phyloP scores from a whole-genome alignment of 2,113 vertebrate species.

The Mus pahari region DNA sequence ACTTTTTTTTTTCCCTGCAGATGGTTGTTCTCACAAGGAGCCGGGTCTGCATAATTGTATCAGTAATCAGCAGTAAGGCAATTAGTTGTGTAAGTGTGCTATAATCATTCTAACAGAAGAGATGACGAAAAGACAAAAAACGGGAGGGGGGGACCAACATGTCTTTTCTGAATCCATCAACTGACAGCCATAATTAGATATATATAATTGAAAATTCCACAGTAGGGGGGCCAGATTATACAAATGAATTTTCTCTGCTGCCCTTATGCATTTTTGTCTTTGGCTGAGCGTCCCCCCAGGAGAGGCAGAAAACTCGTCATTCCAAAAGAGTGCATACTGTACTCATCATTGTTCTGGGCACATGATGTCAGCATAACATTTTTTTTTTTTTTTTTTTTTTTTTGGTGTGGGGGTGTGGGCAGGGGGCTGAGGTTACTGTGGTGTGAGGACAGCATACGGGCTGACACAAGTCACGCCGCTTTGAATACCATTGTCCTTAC shows the following conservation, averaged over 20 bases:
- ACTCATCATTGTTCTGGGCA: slow-evolving; percentile 86
- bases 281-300: slow-evolving; percentile 83
- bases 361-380: slow-evolving; percentile 89
- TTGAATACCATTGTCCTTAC: not conserved
- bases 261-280: slow-evolving; percentile 89
- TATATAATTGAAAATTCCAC: slow-evolving; percentile 96
- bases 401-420: not conserved
- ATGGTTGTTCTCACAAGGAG: slow-evolving; percentile 97
- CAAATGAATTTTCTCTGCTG: slow-evolving; percentile 92
- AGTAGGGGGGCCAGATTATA: slow-evolving; percentile 90
- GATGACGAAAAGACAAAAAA: slow-evolving; percentile 94
- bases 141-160: slow-evolving; percentile 92
- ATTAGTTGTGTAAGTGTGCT: slow-evolving; percentile 99
- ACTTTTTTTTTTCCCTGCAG: slow-evolving; percentile 93
- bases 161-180: slow-evolving; percentile 93
- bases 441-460: not conserved
- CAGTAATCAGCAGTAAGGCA: slow-evolving; percentile 99
- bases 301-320: slow-evolving; percentile 88
- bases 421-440: slow-evolving; percentile 38
- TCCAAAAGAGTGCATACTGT: slow-evolving; percentile 86
- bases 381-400: slow-evolving; percentile 78
- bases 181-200: slow-evolving; percentile 99
- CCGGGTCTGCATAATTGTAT: slow-evolving; percentile 98
- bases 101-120: slow-evolving; percentile 97
- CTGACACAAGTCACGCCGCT: not conserved